Conservation (phyloP, 2,113 vertebrate species). For the Speoplatyrhinus poulsoni region DNA sequence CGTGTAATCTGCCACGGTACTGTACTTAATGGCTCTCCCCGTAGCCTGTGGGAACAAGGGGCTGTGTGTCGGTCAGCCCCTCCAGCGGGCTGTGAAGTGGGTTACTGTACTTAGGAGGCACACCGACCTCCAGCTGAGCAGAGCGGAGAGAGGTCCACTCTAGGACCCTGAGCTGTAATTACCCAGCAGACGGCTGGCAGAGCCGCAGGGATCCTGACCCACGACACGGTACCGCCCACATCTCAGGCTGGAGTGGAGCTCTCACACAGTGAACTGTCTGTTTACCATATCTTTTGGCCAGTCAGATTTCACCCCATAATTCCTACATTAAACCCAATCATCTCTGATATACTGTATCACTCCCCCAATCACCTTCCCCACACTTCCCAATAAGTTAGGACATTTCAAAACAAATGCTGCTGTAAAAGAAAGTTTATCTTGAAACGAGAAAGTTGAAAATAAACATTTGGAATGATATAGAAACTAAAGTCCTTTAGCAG, state of each 20-base stretch:
- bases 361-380: too few species aligned
- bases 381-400: too few species aligned
- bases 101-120: conserved; percentile 21
- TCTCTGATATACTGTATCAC: too few species aligned
- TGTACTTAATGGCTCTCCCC: conserved; percentile 12
- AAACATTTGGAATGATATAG: too few species aligned
- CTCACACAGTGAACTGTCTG: too few species aligned
- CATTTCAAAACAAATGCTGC: too few species aligned
- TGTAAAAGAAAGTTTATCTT: too few species aligned
- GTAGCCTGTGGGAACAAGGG: conserved; percentile 24
- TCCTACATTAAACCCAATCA: too few species aligned
- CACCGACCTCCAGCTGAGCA: conserved; percentile 37
- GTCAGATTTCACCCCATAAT: too few species aligned
- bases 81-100: conserved; percentile 43
- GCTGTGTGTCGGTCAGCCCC: conserved; percentile 18
- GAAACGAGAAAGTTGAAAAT: too few species aligned
- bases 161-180: conserved; percentile 59
- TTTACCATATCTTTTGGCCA: too few species aligned
- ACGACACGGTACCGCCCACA: conserved; percentile 28
- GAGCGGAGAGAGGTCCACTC: conserved; percentile 36
- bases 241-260: not conserved
- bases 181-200: conserved; percentile 65
- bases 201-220: conserved; percentile 41
- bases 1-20: not conserved
- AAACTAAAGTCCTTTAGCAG: too few species aligned